Base-by-base conservation (phyloP, 30 jellyfish, hydroid and myxozoan genomes). In the Morbakka virulenta region DNA sequence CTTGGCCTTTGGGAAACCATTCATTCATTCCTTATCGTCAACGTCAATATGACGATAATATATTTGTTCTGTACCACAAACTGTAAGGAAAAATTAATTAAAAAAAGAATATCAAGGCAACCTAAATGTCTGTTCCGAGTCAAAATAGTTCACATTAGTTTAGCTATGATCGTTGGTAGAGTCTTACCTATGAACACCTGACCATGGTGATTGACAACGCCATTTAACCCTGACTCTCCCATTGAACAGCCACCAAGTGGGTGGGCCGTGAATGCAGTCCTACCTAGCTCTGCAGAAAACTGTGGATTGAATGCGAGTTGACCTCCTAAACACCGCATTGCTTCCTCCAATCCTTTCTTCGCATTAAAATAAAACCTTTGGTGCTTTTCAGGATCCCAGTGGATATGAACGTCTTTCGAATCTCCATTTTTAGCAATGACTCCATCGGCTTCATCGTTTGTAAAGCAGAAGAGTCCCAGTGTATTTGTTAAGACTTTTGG, bases 161-260 rank as follows among this genome's bases (percentile, higher is more conserved):
- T n/a, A n/a, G n/a, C n/a, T n/a, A n/a, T n/a, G n/a, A n/a, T n/a
- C n/a, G n/a, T n/a, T n/a, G n/a, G n/a, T n/a, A n/a, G n/a, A n/a
- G n/a, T 24, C 90, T 1, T 76, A 86, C 99, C 99, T 11, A 93
- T 93, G 71, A 93, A 93, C 24, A 93, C 88, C 36, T 76, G 97
- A 14, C 99, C 99, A 52, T 77, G 47, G 80, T 93, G 97, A 48
- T 93, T 87, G 4, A 93, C 99, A 27, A 93, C 99, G 0, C 99
- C 99, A 72, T 81, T 67, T 24, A 66, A 50, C 28, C 99, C 99
- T 1, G 96, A 62, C 51, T 93, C 96, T 14, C 99, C 99, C 99
- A 93, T 93, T 24, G 94, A 57, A 57, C 99, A 93, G 34, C 99
- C 99, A 17, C 99, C 99, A 23, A 93, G 82, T 2, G 99, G 99